A percentile compares a stretch with the other conserved stretches of the same genome.
Conservation (phyloP, 1,140 invertebrate genomes). For the Littorina saxatilis region DNA sequence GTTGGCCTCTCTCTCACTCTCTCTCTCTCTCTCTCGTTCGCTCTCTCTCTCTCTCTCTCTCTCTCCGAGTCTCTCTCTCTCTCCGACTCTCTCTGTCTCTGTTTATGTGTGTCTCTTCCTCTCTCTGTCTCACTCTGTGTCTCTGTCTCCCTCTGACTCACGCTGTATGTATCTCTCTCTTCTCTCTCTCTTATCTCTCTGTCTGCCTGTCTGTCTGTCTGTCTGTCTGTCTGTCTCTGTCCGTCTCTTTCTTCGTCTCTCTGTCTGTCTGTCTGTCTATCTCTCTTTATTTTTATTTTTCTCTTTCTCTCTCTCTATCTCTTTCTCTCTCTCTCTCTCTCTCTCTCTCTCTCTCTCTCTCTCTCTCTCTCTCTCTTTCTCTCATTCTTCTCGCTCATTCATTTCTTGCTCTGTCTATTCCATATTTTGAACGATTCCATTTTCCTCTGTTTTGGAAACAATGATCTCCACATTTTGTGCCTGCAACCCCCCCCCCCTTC, state of each 20-base stretch:
- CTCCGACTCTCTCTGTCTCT: background rate
- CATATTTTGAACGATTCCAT: too few relatives aligned
- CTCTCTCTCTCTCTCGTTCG: too few relatives aligned
- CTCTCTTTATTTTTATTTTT: background rate
- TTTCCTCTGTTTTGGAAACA: too few relatives aligned
- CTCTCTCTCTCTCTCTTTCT: background rate
- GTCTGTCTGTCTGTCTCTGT: background rate
- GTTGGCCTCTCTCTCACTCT: too few relatives aligned
- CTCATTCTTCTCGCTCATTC: background rate
- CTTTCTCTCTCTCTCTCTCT: background rate
- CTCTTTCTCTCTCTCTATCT: background rate
- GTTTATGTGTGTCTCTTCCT: too few relatives aligned
- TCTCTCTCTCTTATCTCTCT: too few relatives aligned
- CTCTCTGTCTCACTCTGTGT: background rate
- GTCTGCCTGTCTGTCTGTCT: background rate
- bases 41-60: too few relatives aligned
- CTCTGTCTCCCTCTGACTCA: background rate
- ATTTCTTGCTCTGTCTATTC: background rate
- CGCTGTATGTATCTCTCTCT: background rate
- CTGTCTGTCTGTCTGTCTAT: background rate
- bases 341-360: background rate
- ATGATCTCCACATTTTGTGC: too few relatives aligned
- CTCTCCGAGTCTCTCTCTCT: too few relatives aligned
- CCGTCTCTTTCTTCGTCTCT: background rate
- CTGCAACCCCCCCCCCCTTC: background rate